These are phyloP conservation scores for Marcusenius ussheri DNA, from an alignment of 2,113 vertebrate species.

Conservation along the genomic window DNA sequence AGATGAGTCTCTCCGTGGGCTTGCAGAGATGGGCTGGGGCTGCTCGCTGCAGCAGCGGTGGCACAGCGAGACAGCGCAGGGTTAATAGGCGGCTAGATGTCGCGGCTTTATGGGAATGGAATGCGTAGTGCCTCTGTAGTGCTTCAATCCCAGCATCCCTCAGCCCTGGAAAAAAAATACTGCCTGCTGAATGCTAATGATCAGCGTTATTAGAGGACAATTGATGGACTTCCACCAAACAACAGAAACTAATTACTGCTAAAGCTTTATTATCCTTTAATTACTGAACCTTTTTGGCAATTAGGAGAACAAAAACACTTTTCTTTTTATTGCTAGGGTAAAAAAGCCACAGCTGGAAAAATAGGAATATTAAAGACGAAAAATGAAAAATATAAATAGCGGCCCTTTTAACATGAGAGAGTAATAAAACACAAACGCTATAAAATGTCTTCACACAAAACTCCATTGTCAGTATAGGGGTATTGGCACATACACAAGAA, in stretches of 20 bases:
- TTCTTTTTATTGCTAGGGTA: slow-evolving; percentile 55
- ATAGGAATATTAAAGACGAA: slow-evolving; percentile 45
- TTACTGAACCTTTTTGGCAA: slow-evolving; percentile 59
- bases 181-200: slow-evolving; percentile 76
- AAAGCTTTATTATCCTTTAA: slow-evolving; percentile 58
- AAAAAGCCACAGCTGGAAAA: slow-evolving; percentile 62
- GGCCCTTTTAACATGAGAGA: slow-evolving; percentile 7
- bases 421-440: background rate
- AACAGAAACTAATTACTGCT: slow-evolving; percentile 78
- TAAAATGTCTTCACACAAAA: slow-evolving; percentile 4
- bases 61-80: slow-evolving; percentile 40
- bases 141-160: slow-evolving; percentile 77
- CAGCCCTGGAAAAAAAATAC: slow-evolving; percentile 49
- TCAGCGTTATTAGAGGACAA: slow-evolving; percentile 85
- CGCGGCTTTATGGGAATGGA: slow-evolving; percentile 87
- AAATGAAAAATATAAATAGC: slow-evolving; percentile 50
- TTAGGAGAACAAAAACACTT: slow-evolving; percentile 58
- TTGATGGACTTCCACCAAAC: slow-evolving; percentile 84
- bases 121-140: slow-evolving; percentile 83
- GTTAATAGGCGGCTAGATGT: slow-evolving; percentile 58
- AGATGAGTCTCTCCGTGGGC: slow-evolving; percentile 45
- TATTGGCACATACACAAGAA: background rate
- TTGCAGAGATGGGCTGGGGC: background rate
- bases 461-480: background rate
- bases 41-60: background rate